These are phyloP conservation scores for Drosophila histrio DNA, from an alignment of 2,888 invertebrate species.

Conservation along the genomic window DNA sequence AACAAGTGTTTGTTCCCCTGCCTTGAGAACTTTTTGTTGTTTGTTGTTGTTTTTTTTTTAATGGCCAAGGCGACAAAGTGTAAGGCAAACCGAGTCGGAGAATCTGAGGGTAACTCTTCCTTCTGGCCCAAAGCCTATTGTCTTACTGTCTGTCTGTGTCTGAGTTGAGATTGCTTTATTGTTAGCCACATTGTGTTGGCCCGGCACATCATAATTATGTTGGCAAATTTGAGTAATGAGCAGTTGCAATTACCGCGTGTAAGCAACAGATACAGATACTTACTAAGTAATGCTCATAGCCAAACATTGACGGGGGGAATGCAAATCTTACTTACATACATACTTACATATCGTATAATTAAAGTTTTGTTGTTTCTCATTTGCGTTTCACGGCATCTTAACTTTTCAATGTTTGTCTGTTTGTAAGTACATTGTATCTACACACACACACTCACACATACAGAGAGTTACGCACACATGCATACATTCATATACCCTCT, in stretches of 20 bases:
- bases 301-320: constrained; percentile 24
- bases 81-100: constrained; percentile 5
- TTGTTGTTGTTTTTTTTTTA: constrained; percentile 5
- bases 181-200: constrained; percentile 47
- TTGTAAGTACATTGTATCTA: background rate
- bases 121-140: constrained; percentile 37
- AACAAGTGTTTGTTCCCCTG: constrained; percentile 53
- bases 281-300: constrained; percentile 26
- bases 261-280: constrained; percentile 35
- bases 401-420: constrained; percentile 23
- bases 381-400: constrained; percentile 53
- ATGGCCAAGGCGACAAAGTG: constrained; percentile 29
- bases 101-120: constrained; percentile 44
- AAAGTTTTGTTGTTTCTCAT: constrained; percentile 46
- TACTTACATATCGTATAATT: constrained; percentile 52
- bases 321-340: constrained; percentile 44
- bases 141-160: background rate
- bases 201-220: constrained; percentile 65
- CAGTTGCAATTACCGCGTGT: constrained; percentile 58
- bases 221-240: constrained; percentile 73
- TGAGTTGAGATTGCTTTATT: background rate
- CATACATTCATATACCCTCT: background rate
- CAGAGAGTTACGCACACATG: background rate
- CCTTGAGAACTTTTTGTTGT: constrained; percentile 50
- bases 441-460: background rate